Evolutionary conservation across 2,888 invertebrate species (phyloP).

Genomic region (Chloroclysta siterata): DNA sequence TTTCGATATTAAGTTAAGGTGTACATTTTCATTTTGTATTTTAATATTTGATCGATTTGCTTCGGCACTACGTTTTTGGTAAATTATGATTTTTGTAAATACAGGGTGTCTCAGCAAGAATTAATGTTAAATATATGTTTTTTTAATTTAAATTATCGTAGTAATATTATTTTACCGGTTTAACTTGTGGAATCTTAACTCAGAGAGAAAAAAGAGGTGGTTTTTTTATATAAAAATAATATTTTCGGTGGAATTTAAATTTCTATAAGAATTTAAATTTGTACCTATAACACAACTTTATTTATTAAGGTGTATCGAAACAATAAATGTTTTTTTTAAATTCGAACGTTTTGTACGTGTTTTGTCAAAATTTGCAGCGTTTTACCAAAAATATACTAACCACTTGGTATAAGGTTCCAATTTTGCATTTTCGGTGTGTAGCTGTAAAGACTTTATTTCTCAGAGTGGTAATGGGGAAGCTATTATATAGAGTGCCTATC

Average conservation of each 20-base stretch:
- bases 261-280: not conserved
- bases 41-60: slow-evolving; percentile 11
- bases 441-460: slow-evolving; percentile 36
- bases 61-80: slow-evolving; percentile 4
- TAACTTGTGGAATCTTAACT: too few relatives aligned
- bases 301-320: slow-evolving; percentile 3
- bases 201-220: too few relatives aligned
- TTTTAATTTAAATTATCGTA: not conserved
- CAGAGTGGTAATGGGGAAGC: slow-evolving; percentile 26
- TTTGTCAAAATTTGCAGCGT: slow-evolving; percentile 48
- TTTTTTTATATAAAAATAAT: too few relatives aligned
- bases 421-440: slow-evolving; percentile 40
- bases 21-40: slow-evolving; percentile 6
- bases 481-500: slow-evolving; percentile 11
- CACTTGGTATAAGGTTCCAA: slow-evolving; percentile 49
- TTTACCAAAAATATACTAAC: slow-evolving; percentile 55
- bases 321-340: not conserved
- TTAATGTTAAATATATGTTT: not conserved
- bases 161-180: not conserved
- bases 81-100: not conserved
- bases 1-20: slow-evolving; percentile 24
- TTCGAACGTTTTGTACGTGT: slow-evolving; percentile 7
- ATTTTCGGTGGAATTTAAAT: too few relatives aligned
- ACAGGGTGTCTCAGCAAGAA: slow-evolving; percentile 8
- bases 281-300: not conserved